Percentiles rank a stretch among this genome's conserved stretches.
Evolutionary conservation across 2,888 invertebrate genomes (phyloP).

Genomic region (Netelia melanura): DNA sequence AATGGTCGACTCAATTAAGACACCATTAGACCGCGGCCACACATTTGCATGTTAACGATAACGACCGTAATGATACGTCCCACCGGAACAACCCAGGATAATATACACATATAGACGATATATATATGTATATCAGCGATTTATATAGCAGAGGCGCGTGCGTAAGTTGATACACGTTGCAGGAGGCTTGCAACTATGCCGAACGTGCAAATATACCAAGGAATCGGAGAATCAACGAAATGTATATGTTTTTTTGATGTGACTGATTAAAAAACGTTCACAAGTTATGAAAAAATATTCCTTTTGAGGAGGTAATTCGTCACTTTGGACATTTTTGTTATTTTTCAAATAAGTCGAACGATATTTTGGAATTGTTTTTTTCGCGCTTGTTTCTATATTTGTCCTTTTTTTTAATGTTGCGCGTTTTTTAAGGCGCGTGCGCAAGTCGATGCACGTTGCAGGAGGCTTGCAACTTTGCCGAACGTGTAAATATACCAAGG

Average conservation of each 20-base stretch:
- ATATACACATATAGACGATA: slow-evolving; percentile 52
- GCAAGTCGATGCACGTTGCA: slow-evolving; percentile 6
- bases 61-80: slow-evolving; percentile 80
- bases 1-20: slow-evolving; percentile 82
- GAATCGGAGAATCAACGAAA: neutral
- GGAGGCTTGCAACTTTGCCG: neutral
- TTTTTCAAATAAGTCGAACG: neutral
- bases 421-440: slow-evolving; percentile 50
- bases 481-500: neutral
- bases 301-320: too few species aligned
- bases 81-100: slow-evolving; percentile 71
- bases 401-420: neutral
- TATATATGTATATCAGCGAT: slow-evolving; percentile 16
- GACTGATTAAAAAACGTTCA: neutral
- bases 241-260: neutral
- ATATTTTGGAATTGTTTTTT: neutral
- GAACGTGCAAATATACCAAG: neutral
- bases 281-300: neutral
- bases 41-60: slow-evolving; percentile 82
- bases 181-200: neutral
- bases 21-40: slow-evolving; percentile 77
- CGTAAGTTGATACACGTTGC: slow-evolving; percentile 13
- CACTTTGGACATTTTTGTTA: neutral
- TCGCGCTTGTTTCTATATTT: neutral
- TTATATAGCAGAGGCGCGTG: slow-evolving; percentile 36